Base-by-base conservation (phyloP, 2,113 vertebrate genomes). In the Phoenicopterus ruber region DNA sequence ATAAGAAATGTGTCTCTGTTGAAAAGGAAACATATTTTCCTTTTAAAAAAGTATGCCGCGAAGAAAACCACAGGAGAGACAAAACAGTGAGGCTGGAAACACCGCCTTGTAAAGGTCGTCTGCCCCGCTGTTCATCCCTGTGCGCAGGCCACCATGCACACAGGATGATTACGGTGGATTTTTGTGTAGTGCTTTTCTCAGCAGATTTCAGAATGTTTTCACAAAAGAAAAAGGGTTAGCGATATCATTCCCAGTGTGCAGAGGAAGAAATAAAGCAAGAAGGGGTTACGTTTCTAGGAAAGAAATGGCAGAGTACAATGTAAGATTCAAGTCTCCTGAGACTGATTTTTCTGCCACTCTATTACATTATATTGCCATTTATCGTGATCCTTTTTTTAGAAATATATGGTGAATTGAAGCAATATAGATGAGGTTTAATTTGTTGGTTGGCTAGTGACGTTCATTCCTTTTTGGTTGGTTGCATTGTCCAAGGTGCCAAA, bases 1-100 rank as follows among this genome's bases (percentile, higher is more conserved):
- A 1, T 52, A 66, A 97, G 88, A 97, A 94, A 91, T 54, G 17
- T 85, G 31, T 77, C 88, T 91, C 82, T 50, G 40, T 7, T 65
- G 62, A 26, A 92, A 94, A 95, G 96, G 95, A 98, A 97, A 80
- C 82, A 11, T 57, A 31, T 73, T 94, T 88, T 96, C 67, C 71
- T 73, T 73, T 81, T n/a, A 14, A 21, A 66, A 90, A 83, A 34
- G 2, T 0, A 11, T 34, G 12, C 18, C 13, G 5, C 1, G 15
- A 9, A 86, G 46, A 63, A 71, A 74, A 10, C 4, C 69, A 4
- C 7, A 2, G 58, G 38, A 49, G 79, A 40, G 46, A 8, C 2
- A 28, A 11, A 29, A 26, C 1, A 2, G 13, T 4, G 25, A 57
- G 74, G 47, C 50, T 70, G 86, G 71, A 65, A 49, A 10, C 65